Evolutionary conservation across 2,113 vertebrate species (phyloP).

Genomic region (Psilopogon haemacephalus): DNA sequence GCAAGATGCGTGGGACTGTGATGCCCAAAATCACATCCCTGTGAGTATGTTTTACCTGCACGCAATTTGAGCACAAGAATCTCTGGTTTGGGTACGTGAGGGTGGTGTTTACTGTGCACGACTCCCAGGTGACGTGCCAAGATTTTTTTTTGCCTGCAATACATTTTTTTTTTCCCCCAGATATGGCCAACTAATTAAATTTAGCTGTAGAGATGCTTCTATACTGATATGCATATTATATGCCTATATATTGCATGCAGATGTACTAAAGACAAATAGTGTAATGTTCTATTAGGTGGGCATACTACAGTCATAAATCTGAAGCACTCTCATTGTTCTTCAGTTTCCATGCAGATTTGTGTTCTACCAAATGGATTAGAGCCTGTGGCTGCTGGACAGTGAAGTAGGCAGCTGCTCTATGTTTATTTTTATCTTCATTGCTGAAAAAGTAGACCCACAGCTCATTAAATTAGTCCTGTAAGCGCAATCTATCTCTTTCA

Average conservation of each 20-base stretch:
- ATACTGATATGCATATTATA: background rate
- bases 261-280: background rate
- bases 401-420: slow-evolving; percentile 44
- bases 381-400: slow-evolving; percentile 13
- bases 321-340: slow-evolving; percentile 1
- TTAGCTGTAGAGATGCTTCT: background rate
- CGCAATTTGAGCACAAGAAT: background rate
- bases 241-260: background rate
- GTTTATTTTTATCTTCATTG: slow-evolving; percentile 61
- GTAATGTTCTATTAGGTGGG: background rate
- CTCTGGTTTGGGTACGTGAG: background rate
- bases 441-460: slow-evolving; percentile 8
- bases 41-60: background rate
- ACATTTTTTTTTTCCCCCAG: slow-evolving; percentile 19
- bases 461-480: slow-evolving; percentile 38
- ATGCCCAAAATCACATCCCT: background rate
- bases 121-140: background rate
- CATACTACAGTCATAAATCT: slow-evolving; percentile 27
- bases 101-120: background rate
- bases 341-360: background rate
- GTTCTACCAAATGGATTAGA: slow-evolving; percentile 24
- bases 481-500: background rate
- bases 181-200: background rate
- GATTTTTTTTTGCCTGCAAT: background rate
- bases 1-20: background rate